phyloP scores from a whole-genome alignment of 2,113 vertebrate genomes.

The Gadus macrocephalus region DNA sequence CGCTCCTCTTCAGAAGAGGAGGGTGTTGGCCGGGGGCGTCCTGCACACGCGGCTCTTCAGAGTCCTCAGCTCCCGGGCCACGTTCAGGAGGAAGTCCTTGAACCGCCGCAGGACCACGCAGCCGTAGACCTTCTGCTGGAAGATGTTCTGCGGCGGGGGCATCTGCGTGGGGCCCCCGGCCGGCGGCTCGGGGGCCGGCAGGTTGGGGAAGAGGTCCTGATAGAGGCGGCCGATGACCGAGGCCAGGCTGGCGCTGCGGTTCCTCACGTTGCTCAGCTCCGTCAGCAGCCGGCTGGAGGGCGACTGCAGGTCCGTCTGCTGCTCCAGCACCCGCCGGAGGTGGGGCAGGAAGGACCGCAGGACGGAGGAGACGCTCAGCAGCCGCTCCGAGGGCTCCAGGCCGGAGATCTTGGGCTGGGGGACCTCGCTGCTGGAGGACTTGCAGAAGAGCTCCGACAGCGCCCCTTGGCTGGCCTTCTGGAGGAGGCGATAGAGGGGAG shows the following conservation, averaged over 20 bases:
- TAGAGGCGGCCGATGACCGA: conserved; percentile 38
- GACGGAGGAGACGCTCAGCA: conserved; percentile 55
- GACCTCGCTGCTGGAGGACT: conserved; percentile 46
- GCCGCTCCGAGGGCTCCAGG: conserved; percentile 51
- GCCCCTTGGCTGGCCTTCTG: conserved; percentile 68
- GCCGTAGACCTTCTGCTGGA: conserved; percentile 76
- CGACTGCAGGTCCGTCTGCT: conserved; percentile 66
- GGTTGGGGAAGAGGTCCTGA: conserved; percentile 64
- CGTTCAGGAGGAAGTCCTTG: conserved; percentile 56
- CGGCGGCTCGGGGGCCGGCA: conserved; percentile 53
- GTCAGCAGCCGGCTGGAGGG: conserved; percentile 41
- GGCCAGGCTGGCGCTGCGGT: conserved; percentile 27
- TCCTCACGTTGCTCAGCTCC: not conserved
- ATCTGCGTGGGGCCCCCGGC: conserved; percentile 47
- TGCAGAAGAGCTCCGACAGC: conserved; percentile 59
- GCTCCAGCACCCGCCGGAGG: conserved; percentile 60
- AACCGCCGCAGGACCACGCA: conserved; percentile 68
- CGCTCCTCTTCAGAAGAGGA: conserved; percentile 18
- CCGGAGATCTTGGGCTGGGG: conserved; percentile 65
- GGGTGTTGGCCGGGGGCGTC: conserved; percentile 24
- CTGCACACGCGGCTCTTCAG: conserved; percentile 49
- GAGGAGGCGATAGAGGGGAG: conserved; percentile 3
- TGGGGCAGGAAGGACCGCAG: conserved; percentile 64
- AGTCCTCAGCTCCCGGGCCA: conserved; percentile 52
- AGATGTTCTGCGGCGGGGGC: conserved; percentile 64